These are phyloP conservation scores for Coendou prehensilis DNA, from an alignment of 2,797 vertebrate genomes.

Conservation along the genomic window DNA sequence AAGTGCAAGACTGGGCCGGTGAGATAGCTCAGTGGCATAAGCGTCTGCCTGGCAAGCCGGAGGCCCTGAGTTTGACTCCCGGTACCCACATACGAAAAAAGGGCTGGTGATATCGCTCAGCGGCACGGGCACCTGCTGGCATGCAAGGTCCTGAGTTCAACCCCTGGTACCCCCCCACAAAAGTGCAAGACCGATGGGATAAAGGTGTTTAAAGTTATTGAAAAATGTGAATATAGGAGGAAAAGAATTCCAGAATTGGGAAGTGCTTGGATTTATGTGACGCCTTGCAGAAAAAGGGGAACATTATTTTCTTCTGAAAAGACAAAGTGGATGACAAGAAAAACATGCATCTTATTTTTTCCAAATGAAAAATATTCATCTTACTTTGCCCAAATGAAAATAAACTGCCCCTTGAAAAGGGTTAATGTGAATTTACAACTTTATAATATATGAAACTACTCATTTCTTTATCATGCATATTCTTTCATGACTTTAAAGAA, in stretches of 20 bases:
- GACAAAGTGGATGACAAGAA: not conserved
- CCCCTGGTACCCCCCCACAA: no score
- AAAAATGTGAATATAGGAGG: not conserved
- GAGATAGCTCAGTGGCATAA: no score
- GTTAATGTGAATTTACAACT: not conserved
- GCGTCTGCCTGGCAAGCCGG: no score
- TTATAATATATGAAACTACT: not conserved
- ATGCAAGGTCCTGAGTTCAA: no score
- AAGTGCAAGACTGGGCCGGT: no score
- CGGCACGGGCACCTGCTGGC: no score
- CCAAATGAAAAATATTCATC: not conserved
- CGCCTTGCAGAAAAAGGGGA: not conserved
- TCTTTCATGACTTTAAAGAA: slow-evolving; percentile 1
- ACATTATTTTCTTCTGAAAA: not conserved
- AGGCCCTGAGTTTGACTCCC: no score
- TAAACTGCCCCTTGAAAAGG: not conserved
- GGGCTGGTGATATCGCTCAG: no score
- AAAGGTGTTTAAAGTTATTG: not conserved
- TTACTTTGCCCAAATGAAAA: not conserved
- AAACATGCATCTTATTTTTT: not conserved
- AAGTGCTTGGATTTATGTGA: not conserved
- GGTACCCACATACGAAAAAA: no score
- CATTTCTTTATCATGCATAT: not conserved
- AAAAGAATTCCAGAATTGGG: not conserved
- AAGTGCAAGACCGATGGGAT: no score